Base-by-base conservation (phyloP, 2,797 vertebrate species). In the Platalea minor region DNA sequence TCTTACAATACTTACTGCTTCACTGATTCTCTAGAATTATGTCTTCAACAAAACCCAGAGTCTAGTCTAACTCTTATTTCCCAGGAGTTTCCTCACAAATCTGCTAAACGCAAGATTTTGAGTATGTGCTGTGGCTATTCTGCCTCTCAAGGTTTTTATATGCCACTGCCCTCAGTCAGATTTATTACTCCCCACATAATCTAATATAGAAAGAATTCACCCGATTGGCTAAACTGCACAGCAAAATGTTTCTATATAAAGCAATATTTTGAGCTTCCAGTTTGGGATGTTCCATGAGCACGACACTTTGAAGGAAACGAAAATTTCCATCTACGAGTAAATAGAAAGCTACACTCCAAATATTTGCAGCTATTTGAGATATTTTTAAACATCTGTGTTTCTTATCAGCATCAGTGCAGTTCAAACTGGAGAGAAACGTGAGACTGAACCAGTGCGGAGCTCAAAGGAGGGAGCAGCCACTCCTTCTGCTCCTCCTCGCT, bases 181-280 rank as follows among this genome's bases (percentile, higher is more conserved):
- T 93, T 95, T 95, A 96, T 93, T 94, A 93, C 94, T 95, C 41
- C 68, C 56, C 93, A 56, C 75, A 56, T 97, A 97, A 97, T 96
- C 95, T 96, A 97, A 97, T 95, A 95, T 79, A 97, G 91, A 80
- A 95, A 95, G 88, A 92, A 86, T 88, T 60, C 91, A 96, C 43
- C 86, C 29, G 45, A 93, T 95, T 97, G 97, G 93, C 91, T 96
- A 91, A 93, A 93, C 68, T 13, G 76, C 94, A 73, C 61, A 89
- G 92, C 1, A 1, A 89, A 95, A 95, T 93, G 94, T 73, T 96
- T 89, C 96, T 97, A 96, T 94, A 96, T 95, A 96, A 95, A 94
- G 95, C 87, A 95, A 93, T 94, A 97, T 76, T 94, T 69, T 88
- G 46, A 96, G 96, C 91, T 92, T 86, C 78, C 65, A 92, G 54